Evolutionary conservation across 2,797 vertebrate genomes (phyloP).

Genomic region (Acanthiza pusilla): DNA sequence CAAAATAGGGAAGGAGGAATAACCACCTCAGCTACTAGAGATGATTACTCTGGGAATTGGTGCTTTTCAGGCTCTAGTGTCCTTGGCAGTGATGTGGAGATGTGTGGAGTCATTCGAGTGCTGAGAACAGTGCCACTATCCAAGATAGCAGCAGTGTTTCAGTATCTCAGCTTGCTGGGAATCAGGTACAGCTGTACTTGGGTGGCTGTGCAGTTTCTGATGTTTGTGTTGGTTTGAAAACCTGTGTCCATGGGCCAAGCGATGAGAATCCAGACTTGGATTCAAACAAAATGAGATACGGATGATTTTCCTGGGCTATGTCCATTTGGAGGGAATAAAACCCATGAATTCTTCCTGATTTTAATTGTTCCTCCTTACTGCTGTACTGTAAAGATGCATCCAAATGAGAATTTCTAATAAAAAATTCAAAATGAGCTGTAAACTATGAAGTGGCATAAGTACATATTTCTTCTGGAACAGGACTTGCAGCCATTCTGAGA

Average conservation of each 20-base stretch:
- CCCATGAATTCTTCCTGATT: background rate
- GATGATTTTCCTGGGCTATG: background rate
- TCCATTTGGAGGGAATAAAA: background rate
- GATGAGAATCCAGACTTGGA: background rate
- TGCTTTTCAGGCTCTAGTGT: background rate
- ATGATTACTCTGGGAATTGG: background rate
- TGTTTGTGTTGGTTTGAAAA: background rate
- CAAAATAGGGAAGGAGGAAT: background rate
- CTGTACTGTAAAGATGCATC: background rate
- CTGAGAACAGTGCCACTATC: background rate
- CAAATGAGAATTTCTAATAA: background rate
- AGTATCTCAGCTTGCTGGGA: background rate
- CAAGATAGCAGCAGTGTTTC: background rate
- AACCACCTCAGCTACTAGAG: background rate
- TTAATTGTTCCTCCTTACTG: background rate
- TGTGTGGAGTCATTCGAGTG: background rate
- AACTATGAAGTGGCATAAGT: background rate
- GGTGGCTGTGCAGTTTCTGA: background rate
- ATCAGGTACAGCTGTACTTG: background rate
- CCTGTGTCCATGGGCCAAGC: background rate
- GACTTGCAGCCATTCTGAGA: background rate
- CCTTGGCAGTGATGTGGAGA: background rate
- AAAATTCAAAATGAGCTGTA: background rate
- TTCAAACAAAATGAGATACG: background rate
- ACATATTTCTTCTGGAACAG: background rate